These are phyloP conservation scores for Sminthurinus signatus DNA, from an alignment of 1,140 invertebrate species.

Conservation along the genomic window DNA sequence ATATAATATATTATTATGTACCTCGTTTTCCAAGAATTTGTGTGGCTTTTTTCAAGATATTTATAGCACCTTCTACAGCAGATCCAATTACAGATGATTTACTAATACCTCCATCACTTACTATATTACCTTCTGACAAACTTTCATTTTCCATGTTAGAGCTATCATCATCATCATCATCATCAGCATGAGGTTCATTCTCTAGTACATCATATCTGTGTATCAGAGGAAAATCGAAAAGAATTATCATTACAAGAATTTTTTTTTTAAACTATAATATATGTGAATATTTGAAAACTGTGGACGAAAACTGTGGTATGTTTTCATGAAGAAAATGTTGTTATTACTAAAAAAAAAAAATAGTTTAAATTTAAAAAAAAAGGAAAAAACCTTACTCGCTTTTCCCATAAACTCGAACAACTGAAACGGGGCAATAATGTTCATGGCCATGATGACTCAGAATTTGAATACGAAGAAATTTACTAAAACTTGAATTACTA, in stretches of 20 bases:
- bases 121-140: conserved; percentile 43
- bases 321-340: background rate
- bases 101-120: conserved; percentile 1
- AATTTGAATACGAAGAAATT: conserved; percentile 84
- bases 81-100: conserved; percentile 68
- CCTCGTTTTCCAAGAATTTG: conserved; percentile 21
- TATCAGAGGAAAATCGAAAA: no score
- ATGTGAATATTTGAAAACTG: no score
- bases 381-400: conserved; percentile 73
- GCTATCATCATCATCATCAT: no score
- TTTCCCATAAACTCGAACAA: conserved; percentile 84
- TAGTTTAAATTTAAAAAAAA: no score
- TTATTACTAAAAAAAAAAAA: no score
- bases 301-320: no score
- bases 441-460: conserved; percentile 89
- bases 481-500: conserved; percentile 61
- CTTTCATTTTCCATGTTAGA: conserved; percentile 84
- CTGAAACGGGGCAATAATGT: conserved; percentile 93
- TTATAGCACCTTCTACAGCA: conserved; percentile 75
- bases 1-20: background rate
- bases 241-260: no score
- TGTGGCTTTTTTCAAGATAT: conserved; percentile 80
- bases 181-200: no score
- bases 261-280: no score
- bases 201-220: no score